Evolutionary conservation across 2,888 invertebrate genomes (phyloP), one percentile per base, ranked within the genome.

Genomic region (Onthophagus sagittarius): DNA sequence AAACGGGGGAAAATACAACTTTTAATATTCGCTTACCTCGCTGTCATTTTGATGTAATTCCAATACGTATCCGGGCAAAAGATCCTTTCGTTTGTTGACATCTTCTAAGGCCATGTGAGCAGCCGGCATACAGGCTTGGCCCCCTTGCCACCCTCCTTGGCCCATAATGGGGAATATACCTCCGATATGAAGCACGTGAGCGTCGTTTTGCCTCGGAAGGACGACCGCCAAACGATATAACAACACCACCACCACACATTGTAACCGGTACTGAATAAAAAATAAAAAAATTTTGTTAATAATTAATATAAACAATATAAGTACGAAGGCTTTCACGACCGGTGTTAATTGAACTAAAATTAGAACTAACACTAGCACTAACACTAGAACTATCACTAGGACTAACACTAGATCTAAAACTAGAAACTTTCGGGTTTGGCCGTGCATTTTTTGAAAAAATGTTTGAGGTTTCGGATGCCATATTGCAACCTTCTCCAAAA

Each of bases 161-260:
- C 97, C 98, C 73, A 91, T 93, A 88, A 99, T 98, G 62, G 99
- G 99, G 86, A 99, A 99, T 82, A 99, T 98, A 72, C 97, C 99
- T 72, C 98, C 99, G 85, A 98, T 96, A 86, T 98, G 96, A 80
- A 98, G 87, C 82, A 94, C 94, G 86, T 93, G 92, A 79, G 90
- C 89, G 69, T 88, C 87, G 75, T 87, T 84, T 64, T 83, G 82
- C 71, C 80, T 80, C 62, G 79, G 79, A 67, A 77, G 75, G 65
- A 77, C 76, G 70, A 76, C 76, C 77, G 76, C 77, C 78, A 78
- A 78, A 79, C 80, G 80, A 77, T 83, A 80, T 79, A 83, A 79
- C 80, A 84, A 79, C 79, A 82, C 81, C 77, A 82, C 82, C 80
- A 82, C 82, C 77, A 82, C 80, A 83, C 85, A 85, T 85, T 81